phyloP scores from a whole-genome alignment of 1,140 invertebrate genomes.

The Eriocheir sinensis region DNA sequence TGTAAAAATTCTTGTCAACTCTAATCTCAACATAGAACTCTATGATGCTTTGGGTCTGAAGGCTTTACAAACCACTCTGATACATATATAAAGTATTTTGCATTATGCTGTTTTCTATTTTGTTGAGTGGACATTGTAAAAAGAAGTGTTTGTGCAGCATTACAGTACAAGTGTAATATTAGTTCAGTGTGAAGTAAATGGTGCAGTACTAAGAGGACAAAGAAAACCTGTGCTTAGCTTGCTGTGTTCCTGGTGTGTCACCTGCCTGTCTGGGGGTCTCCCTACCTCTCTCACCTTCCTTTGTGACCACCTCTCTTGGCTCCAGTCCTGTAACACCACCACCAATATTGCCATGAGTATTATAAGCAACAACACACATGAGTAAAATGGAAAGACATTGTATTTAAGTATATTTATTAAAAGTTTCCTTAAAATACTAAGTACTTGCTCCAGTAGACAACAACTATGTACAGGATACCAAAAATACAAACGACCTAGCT shows the following conservation, averaged over 20 bases:
- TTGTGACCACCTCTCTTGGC: background rate
- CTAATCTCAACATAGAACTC: too few relatives aligned
- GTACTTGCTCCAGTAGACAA: constrained; percentile 78
- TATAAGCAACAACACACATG: background rate
- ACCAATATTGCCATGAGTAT: background rate
- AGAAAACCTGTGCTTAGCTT: background rate
- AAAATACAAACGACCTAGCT: constrained; percentile 76
- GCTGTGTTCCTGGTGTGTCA: background rate
- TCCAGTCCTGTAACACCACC: background rate
- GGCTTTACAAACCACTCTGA: too few relatives aligned
- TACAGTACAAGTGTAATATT: too few relatives aligned
- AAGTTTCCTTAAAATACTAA: constrained; percentile 78
- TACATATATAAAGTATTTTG: too few relatives aligned
- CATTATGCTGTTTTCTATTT: too few relatives aligned
- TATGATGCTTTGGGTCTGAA: too few relatives aligned
- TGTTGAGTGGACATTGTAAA: too few relatives aligned
- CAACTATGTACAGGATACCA: constrained; percentile 76
- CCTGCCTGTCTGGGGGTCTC: background rate
- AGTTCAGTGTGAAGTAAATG: too few relatives aligned
- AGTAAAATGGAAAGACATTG: constrained; percentile 1
- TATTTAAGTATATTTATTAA: constrained; percentile 78
- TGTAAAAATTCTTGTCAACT: too few relatives aligned
- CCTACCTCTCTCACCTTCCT: background rate
- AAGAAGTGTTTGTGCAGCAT: too few relatives aligned
- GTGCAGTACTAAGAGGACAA: background rate